Conservation (phyloP, 2,113 vertebrate genomes). For the Nymphicus hollandicus region DNA sequence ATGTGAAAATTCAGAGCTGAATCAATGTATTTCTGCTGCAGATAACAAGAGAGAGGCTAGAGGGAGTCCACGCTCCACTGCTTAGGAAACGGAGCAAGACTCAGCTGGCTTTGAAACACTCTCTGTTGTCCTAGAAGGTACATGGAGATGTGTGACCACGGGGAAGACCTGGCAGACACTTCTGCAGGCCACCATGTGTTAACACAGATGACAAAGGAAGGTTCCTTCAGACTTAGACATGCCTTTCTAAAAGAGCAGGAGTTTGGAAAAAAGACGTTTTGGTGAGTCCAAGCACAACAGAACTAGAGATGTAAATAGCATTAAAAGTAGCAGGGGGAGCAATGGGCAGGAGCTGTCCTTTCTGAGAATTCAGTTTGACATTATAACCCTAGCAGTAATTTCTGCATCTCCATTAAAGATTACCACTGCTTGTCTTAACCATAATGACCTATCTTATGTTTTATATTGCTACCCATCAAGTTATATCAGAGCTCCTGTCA, state of each 20-base stretch:
- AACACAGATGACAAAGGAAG: background rate
- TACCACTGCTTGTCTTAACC: background rate
- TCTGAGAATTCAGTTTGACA: background rate
- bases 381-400: background rate
- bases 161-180: background rate
- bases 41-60: constrained; percentile 45
- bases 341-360: background rate
- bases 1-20: background rate
- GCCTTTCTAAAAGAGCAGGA: background rate
- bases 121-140: background rate
- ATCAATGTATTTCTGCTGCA: constrained; percentile 16
- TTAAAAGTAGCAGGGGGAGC: background rate
- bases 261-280: background rate
- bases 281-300: background rate
- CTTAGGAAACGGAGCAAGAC: constrained; percentile 4
- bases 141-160: background rate
- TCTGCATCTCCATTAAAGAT: background rate
- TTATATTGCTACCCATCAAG: constrained; percentile 1
- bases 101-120: background rate
- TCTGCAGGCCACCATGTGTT: background rate
- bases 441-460: background rate
- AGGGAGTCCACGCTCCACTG: constrained; percentile 54
- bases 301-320: background rate
- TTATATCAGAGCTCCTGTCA: background rate
- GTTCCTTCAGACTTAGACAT: background rate